Percentiles rank a stretch among this genome's conserved stretches.
phyloP scores from a whole-genome alignment of 1,140 invertebrate species.

The Andricus grossulariae region DNA sequence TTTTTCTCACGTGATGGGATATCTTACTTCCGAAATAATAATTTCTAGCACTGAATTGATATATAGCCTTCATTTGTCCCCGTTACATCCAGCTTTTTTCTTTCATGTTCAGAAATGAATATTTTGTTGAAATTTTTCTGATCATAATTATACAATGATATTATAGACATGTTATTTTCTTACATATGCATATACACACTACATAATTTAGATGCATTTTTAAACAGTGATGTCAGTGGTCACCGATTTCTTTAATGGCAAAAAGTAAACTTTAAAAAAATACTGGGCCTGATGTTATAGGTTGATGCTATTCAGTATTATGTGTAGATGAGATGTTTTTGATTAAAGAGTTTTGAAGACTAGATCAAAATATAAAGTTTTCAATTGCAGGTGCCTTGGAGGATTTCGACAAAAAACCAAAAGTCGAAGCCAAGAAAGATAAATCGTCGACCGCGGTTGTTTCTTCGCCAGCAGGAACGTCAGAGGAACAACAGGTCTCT shows the following conservation, averaged over 20 bases:
- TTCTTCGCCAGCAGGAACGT: background rate
- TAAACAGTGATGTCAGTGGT: too few relatives aligned
- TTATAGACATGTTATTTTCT: background rate
- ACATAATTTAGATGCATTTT: too few relatives aligned
- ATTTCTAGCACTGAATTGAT: background rate
- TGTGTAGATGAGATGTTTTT: too few relatives aligned
- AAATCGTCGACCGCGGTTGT: slow-evolving; percentile 22
- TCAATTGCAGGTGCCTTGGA: slow-evolving; percentile 72
- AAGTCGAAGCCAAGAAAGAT: slow-evolving; percentile 47
- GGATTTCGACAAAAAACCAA: slow-evolving; percentile 72
- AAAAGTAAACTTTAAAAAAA: too few relatives aligned
- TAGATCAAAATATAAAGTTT: too few relatives aligned
- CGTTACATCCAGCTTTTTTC: slow-evolving; percentile 33
- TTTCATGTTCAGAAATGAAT: background rate
- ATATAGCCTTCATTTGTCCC: background rate
- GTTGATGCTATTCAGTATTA: too few relatives aligned
- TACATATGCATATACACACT: too few relatives aligned
- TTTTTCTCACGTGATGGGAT: background rate
- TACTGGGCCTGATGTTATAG: too few relatives aligned
- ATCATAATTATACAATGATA: background rate
- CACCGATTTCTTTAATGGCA: too few relatives aligned
- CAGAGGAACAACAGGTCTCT: slow-evolving; percentile 31
- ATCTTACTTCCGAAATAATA: slow-evolving; percentile 4
- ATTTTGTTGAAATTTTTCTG: background rate
- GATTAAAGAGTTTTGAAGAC: too few relatives aligned